Conservation (phyloP, 2,113 vertebrate genomes). For the Salvelinus sp. region DNA sequence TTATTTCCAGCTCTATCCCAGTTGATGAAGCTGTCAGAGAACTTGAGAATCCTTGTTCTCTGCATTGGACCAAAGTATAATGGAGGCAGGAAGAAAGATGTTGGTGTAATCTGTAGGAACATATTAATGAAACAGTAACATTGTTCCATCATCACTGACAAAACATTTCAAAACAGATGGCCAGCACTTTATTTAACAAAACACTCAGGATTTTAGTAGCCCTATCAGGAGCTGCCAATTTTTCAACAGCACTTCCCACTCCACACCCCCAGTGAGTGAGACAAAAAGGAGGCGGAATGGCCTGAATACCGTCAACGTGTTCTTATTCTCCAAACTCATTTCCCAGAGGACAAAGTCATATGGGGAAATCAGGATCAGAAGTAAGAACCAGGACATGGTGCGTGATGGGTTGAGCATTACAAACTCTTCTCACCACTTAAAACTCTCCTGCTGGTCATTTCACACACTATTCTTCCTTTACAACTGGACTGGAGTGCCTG, state of each 20-base stretch:
- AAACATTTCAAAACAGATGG: constrained; percentile 7
- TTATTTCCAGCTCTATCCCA: constrained; percentile 42
- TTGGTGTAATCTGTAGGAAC: too few relatives aligned
- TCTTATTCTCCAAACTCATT: constrained; percentile 26
- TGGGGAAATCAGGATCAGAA: too few relatives aligned
- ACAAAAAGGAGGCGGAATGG: constrained; percentile 13
- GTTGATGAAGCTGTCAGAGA: constrained; percentile 51
- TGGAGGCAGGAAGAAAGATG: constrained; percentile 30
- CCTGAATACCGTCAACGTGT: constrained; percentile 55
- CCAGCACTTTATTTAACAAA: constrained; percentile 3
- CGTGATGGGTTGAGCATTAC: too few relatives aligned
- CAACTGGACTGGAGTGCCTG: constrained; percentile 5
- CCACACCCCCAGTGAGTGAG: constrained; percentile 33
- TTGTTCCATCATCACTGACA: background rate
- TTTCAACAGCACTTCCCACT: constrained; percentile 23
- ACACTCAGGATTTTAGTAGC: background rate
- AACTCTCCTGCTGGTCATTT: constrained; percentile 15
- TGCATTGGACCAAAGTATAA: constrained; percentile 6
- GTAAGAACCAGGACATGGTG: too few relatives aligned
- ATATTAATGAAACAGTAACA: background rate
- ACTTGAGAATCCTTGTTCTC: constrained; percentile 12
- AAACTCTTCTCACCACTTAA: constrained; percentile 4
- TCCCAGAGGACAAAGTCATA: too few relatives aligned
- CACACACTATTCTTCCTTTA: constrained; percentile 12
- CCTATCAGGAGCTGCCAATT: constrained; percentile 26